Percentiles rank a stretch among this genome's conserved stretches.
Conservation (phyloP, 2,113 vertebrate genomes). For the Protomyctophum bolini region DNA sequence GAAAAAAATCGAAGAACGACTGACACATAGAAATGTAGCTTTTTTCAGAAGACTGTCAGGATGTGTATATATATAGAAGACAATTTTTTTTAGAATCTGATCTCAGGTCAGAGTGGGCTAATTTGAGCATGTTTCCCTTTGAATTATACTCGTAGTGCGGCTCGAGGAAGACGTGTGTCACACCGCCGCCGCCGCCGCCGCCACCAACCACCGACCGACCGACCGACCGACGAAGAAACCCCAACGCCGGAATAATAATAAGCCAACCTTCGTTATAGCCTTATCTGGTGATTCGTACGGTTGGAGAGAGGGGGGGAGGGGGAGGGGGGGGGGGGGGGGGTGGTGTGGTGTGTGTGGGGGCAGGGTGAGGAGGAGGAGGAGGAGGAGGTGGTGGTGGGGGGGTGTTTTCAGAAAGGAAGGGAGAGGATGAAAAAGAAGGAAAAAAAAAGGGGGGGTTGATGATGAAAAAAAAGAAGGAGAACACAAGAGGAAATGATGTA, state of each 20-base stretch:
- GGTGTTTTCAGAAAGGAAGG: conserved; percentile 22
- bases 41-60: too few relatives aligned
- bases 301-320: background rate
- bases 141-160: conserved; percentile 35
- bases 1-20: too few relatives aligned
- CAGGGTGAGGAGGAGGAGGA: conserved; percentile 6
- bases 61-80: too few relatives aligned
- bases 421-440: conserved; percentile 41
- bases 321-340: background rate
- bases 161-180: conserved; percentile 16
- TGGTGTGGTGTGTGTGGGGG: background rate
- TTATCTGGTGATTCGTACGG: conserved; percentile 59
- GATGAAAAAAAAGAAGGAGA: conserved; percentile 12
- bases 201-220: too few relatives aligned
- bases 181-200: too few relatives aligned
- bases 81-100: too few relatives aligned
- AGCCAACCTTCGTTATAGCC: conserved; percentile 68
- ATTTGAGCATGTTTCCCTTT: conserved; percentile 50
- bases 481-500: conserved; percentile 34
- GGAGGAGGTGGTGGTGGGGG: background rate
- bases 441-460: conserved; percentile 16
- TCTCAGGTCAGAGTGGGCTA: too few relatives aligned
- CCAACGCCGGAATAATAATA: conserved; percentile 47
- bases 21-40: too few relatives aligned
- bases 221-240: too few relatives aligned